Base-by-base conservation (phyloP, 2,888 invertebrate genomes). In the Amblyjoppa fuscipennis region DNA sequence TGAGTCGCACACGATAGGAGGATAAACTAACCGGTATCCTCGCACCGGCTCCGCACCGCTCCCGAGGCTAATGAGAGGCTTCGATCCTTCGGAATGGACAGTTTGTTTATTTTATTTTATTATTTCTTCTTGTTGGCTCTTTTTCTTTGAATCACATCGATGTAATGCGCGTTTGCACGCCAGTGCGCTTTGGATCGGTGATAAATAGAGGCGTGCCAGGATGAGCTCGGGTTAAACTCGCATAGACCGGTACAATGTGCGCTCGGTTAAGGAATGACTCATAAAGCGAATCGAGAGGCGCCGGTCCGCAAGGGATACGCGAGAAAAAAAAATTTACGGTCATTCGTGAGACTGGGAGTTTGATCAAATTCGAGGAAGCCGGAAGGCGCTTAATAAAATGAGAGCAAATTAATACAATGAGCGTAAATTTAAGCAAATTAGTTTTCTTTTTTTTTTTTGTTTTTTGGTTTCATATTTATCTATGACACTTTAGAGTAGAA, bases 181-280 rank as follows among this genome's bases (percentile, higher is more conserved):
- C 64, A 70, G 25, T 64, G 31, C 64, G 79, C 70, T 79, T 71
- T 51, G 38, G 71, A 74, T 76, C 76, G 75, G 71, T 82, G 79
- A 82, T 85, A 82, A 82, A 85, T 82, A 85, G 79, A 85, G 85
- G 85, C 85, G 82, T 68, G 85, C 82, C 85, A 79, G 79, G 85
- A 82, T 85, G 73, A 41, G 78, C 45, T 74, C 74, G 85, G 53
- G 64, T 64, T 82, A 79, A 41, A 45, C 41, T n/a, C 28, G 53
- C 49, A 56, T 11, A 69, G 66, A 76, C 56, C 56, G 71, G 45
- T 53, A 79, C 78, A 83, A 74, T 70, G 61, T 70, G 68, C 53
- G 74, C 64, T 38, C 51, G 61, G 56, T 53, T 51, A 45, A 53
- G 34, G 53, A 75, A 68, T 84, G 84, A 84, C 73, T 84, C 84